Base-by-base conservation (phyloP, 2,888 invertebrate genomes). In the Meghimatium bilineatum region DNA sequence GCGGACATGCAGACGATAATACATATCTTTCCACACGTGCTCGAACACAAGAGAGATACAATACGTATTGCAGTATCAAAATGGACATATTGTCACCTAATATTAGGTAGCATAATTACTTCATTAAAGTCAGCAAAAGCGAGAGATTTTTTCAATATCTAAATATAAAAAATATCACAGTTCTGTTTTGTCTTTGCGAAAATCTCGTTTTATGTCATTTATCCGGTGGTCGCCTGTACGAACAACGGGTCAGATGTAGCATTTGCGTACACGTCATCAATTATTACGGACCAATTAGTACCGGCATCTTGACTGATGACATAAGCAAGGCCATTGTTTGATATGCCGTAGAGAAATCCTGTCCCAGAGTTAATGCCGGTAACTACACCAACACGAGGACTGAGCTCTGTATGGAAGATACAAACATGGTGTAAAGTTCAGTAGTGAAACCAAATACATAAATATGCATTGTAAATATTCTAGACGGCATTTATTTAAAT, bases 241-340 rank as follows among this genome's bases (percentile, higher is more conserved):
- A 83, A 72, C 2, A 12, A 14, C 23, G 66, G 76, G 26, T 66
- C 38, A 5, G 77, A 69, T 20, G 72, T 49, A n/a, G 49, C 56
- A 36, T 67, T 36, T n/a, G 17, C 34, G 69, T 85, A 86, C 20
- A 69, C 77, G 32, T 83, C 69, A 29, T 83, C 83, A 6, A 20
- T 38, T 23, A 85, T 34, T 20, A 82, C 49, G 17, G 63, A 32
- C 86, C 86, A 86, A 56, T 85, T 85, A 69, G 78, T 52, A 17
- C 85, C 83, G 6, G 36, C 32, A 60, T 86, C 86, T 17, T 78
- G 17, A 56, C 86, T 86, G 66, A 60, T 75, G 80, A 86, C 75
- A 82, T 75, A 82, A 26, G 85, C 83, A 26, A 76, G 74, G 17
- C 86, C 86, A 38, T 85, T 85, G 85, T 86, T 86, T 44, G 83